A percentile compares a stretch with the other conserved stretches of the same genome.
Conservation (phyloP, 2,113 vertebrate genomes). For the Ptyas mucosa region DNA sequence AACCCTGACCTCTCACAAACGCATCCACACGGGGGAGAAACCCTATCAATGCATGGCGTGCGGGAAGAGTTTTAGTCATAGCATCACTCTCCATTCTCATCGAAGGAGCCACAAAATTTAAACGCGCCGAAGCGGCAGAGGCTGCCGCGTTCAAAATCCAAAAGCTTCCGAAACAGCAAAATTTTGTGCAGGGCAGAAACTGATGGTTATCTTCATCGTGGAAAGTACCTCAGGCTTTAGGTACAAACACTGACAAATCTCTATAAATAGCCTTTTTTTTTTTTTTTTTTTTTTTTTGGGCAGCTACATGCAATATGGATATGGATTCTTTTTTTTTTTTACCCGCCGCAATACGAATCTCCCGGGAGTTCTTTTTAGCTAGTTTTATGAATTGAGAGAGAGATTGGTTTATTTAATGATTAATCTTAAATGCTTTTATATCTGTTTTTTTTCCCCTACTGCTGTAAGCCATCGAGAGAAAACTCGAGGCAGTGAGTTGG, state of each 20-base stretch:
- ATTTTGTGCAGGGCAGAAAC: background rate
- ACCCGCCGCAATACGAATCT: background rate
- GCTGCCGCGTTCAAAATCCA: background rate
- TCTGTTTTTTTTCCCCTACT: background rate
- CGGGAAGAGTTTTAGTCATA: background rate
- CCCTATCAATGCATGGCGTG: background rate
- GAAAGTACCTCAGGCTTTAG: background rate
- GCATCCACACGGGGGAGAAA: background rate
- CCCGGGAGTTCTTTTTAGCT: background rate
- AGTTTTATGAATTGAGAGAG: background rate
- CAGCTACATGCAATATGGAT: background rate
- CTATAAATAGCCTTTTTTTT: background rate
- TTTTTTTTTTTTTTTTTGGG: background rate
- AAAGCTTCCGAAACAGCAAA: background rate
- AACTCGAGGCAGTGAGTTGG: background rate
- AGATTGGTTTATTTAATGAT: background rate
- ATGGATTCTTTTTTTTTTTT: background rate
- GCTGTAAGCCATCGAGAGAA: background rate
- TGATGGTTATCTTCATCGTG: background rate
- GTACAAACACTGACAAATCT: background rate
- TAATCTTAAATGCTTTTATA: background rate
- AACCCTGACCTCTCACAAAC: background rate
- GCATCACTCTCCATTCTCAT: background rate
- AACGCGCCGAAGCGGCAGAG: background rate
- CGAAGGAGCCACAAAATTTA: background rate